A percentile compares a stretch with the other conserved stretches of the same genome.
Conservation (phyloP, 2,113 vertebrate species). For the Hemichromis elongatus region DNA sequence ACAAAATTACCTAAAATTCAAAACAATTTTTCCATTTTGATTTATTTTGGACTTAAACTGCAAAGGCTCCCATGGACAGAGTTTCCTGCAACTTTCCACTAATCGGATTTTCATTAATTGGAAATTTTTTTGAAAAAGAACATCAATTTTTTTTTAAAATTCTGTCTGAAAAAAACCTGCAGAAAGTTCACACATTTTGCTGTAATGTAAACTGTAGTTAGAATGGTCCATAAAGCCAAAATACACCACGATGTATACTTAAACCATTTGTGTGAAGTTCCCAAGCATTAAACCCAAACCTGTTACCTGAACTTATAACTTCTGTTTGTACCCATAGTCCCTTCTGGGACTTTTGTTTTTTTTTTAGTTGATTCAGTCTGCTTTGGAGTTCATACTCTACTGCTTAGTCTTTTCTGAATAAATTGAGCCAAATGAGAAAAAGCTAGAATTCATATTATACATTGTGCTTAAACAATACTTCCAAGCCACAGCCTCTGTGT, state of each 20-base stretch:
- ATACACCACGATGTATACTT: neutral
- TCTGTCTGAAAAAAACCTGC: too few species aligned
- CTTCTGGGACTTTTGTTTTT: too few species aligned
- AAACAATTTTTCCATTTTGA: neutral
- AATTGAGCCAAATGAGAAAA: neutral
- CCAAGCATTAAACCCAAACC: neutral
- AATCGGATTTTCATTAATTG: fast-evolving
- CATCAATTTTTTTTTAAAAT: too few species aligned
- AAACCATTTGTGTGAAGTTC: neutral
- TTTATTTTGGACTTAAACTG: neutral
- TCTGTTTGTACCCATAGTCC: too few species aligned
- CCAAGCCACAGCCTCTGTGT: neutral
- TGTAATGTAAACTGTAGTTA: neutral
- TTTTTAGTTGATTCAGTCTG: neutral
- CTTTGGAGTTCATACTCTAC: neutral
- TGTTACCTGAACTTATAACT: fast-evolving
- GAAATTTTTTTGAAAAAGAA: too few species aligned
- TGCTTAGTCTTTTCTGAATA: neutral
- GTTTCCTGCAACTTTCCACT: neutral
- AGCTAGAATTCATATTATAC: neutral
- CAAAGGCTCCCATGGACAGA: neutral
- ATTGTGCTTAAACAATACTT: neutral
- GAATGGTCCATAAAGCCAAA: neutral
- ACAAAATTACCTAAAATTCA: neutral
- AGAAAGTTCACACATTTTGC: neutral